Evolutionary conservation across 2,888 invertebrate genomes (phyloP).

Genomic region (Apotomis capreana): DNA sequence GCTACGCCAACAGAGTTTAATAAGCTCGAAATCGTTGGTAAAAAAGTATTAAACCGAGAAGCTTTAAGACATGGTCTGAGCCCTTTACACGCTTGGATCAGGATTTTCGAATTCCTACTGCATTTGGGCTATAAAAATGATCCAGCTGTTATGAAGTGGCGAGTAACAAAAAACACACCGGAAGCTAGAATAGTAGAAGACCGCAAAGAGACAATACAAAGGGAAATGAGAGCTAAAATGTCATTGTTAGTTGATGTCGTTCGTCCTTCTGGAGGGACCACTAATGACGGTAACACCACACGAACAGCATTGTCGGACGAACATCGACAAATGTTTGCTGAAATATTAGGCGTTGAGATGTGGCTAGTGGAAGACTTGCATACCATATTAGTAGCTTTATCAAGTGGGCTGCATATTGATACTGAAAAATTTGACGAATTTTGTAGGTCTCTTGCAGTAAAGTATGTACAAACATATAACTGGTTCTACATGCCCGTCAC

Average conservation of each 20-base stretch:
- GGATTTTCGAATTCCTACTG: conserved; percentile 1
- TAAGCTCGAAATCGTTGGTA: background rate
- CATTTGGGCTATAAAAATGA: conserved; percentile 12
- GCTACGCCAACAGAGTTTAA: conserved; percentile 1
- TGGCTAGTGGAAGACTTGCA: too few species aligned
- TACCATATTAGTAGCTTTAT: too few species aligned
- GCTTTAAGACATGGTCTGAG: background rate
- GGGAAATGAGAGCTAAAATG: conserved; percentile 15
- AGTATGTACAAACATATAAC: conserved; percentile 46
- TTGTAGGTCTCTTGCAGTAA: conserved; percentile 8
- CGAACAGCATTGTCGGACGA: too few species aligned
- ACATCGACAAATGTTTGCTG: too few species aligned
- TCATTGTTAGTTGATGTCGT: conserved; percentile 25
- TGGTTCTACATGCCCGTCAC: conserved; percentile 46
- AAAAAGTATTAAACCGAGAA: background rate
- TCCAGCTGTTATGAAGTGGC: background rate
- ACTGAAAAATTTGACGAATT: too few species aligned
- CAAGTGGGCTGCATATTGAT: too few species aligned
- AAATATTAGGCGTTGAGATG: conserved; percentile 26
- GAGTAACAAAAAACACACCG: conserved; percentile 5
- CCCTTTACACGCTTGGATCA: conserved; percentile 9
- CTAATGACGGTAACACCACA: too few species aligned
- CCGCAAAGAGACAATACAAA: conserved; percentile 25
- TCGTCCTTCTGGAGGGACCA: background rate
- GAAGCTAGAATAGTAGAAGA: background rate